A percentile compares a stretch with the other conserved stretches of the same genome.
phyloP scores from a whole-genome alignment of 2,797 vertebrate genomes.

The Sebastes cheni region DNA sequence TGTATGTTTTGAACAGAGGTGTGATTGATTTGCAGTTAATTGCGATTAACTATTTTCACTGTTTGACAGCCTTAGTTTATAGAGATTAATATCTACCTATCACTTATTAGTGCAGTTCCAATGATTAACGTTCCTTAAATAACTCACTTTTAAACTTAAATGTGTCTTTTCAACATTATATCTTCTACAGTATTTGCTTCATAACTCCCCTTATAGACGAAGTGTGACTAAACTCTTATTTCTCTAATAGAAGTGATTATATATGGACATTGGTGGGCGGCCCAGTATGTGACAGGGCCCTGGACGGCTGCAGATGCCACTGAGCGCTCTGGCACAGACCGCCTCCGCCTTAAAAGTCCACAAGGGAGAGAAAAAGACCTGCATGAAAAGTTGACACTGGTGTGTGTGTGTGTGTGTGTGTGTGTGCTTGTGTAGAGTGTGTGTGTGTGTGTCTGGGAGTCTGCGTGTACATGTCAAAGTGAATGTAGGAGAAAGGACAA shows the following conservation, averaged over 20 bases:
- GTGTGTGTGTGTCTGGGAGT: constrained; percentile 6
- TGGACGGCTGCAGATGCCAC: constrained; percentile 22
- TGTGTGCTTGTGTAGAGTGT: background rate
- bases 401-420: constrained; percentile 2
- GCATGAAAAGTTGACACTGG: constrained; percentile 39
- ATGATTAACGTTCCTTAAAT: background rate
- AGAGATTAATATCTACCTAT: no score
- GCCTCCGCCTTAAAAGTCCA: constrained; percentile 33
- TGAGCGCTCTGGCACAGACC: constrained; percentile 15
- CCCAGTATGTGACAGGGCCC: constrained; percentile 14
- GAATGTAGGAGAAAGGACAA: constrained; percentile 56
- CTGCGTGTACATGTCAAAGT: constrained; percentile 60
- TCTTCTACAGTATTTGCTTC: background rate
- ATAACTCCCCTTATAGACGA: background rate
- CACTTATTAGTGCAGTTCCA: background rate
- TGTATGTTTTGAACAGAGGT: no score
- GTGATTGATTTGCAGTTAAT: no score
- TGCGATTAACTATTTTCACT: no score
- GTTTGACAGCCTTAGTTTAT: no score
- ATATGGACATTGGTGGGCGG: background rate
- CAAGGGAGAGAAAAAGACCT: constrained; percentile 55
- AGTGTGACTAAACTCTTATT: background rate
- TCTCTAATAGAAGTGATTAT: constrained; percentile 2
- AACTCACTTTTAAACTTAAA: background rate
- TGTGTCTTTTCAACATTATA: background rate